Percentiles rank a stretch among this genome's conserved stretches.
Conservation (phyloP, 2,113 vertebrate species). For the Neoarius graeffei region DNA sequence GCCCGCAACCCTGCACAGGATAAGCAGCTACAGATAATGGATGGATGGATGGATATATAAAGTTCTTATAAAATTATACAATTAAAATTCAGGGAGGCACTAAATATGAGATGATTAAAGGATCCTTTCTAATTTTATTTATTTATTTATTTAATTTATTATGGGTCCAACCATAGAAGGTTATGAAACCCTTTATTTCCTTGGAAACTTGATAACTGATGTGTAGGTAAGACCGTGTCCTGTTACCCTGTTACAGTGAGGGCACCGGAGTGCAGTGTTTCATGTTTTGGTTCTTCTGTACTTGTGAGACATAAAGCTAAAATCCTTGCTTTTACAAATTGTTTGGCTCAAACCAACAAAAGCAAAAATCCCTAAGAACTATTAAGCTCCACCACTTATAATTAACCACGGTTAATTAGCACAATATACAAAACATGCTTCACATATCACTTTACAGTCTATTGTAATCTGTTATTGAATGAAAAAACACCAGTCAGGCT, state of each 20-base stretch:
- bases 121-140: neutral
- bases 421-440: neutral
- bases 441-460: neutral
- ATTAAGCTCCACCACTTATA: neutral
- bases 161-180: neutral
- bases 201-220: neutral
- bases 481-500: neutral
- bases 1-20: no score
- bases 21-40: no score
- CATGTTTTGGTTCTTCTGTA: neutral
- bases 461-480: neutral
- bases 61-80: no score
- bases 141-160: neutral
- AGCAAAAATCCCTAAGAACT: neutral
- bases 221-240: neutral
- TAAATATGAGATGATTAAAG: no score
- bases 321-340: neutral
- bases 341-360: neutral
- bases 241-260: neutral
- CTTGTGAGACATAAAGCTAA: neutral
- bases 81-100: neutral
- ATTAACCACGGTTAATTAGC: neutral
- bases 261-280: neutral
- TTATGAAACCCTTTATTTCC: neutral
- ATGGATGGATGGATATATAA: no score